Percentiles rank a stretch among this genome's conserved stretches.
Conservation (phyloP, 2,888 invertebrate species). For the Netelia melanura region DNA sequence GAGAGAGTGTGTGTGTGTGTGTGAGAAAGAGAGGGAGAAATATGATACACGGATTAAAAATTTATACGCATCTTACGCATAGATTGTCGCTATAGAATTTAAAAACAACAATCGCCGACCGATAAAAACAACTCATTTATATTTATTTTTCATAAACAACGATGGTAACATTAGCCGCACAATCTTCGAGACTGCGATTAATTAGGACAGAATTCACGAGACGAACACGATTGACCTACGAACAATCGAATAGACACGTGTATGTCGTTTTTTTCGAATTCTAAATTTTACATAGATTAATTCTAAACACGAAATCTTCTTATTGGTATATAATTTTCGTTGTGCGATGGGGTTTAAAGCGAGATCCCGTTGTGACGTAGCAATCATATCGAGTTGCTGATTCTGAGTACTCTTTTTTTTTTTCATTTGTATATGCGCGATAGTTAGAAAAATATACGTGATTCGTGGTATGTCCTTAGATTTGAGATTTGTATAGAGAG, state of each 20-base stretch:
- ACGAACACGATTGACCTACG: conserved; percentile 6
- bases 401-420: background rate
- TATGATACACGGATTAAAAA: background rate
- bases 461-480: conserved; percentile 30
- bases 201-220: conserved; percentile 8
- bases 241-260: background rate
- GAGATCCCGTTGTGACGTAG: background rate
- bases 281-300: background rate
- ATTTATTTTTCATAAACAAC: conserved; percentile 56
- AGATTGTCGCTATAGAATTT: background rate
- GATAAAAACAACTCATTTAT: conserved; percentile 64
- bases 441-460: conserved; percentile 63
- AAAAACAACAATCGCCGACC: conserved; percentile 5
- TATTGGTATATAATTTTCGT: conserved; percentile 6
- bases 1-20: too few relatives aligned
- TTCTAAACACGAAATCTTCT: background rate
- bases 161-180: conserved; percentile 28
- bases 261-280: background rate
- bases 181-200: conserved; percentile 12
- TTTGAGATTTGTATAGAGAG: conserved; percentile 46
- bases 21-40: too few relatives aligned
- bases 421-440: conserved; percentile 11
- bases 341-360: background rate
- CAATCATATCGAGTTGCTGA: background rate
- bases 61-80: background rate